phyloP scores from a whole-genome alignment of 2,797 vertebrate species.

The Pipistrellus kuhlii region DNA sequence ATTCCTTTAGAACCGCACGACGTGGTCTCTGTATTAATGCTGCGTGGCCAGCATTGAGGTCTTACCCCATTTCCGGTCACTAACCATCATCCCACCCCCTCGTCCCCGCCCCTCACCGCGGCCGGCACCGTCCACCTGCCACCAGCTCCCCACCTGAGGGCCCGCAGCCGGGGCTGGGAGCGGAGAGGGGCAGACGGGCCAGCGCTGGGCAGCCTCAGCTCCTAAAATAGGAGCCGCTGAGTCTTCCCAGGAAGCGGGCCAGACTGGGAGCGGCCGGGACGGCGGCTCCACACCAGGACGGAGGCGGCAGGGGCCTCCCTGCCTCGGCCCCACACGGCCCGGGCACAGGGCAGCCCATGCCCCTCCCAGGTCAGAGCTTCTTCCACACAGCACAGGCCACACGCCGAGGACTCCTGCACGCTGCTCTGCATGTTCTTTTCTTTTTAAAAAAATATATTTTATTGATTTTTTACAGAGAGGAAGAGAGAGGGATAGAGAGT shows the following conservation, averaged over 20 bases:
- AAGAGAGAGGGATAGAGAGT: too few relatives aligned
- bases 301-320: too few relatives aligned
- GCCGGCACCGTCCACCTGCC: rapidly evolving
- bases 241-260: conserved; percentile 4
- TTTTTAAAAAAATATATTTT: too few relatives aligned
- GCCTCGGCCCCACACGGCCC: too few relatives aligned
- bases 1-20: too few relatives aligned
- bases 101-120: rapidly evolving
- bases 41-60: rapidly evolving
- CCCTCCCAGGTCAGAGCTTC: not conserved
- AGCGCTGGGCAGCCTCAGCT: not conserved
- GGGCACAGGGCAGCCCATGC: not conserved
- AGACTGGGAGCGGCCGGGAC: not conserved
- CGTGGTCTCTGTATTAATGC: too few relatives aligned
- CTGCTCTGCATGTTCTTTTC: not conserved
- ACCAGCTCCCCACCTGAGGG: rapidly evolving
- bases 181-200: not conserved
- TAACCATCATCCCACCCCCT: rapidly evolving
- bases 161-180: not conserved
- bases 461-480: too few relatives aligned
- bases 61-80: too few relatives aligned
- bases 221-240: not conserved
- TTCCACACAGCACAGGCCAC: not conserved
- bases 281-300: not conserved
- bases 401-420: not conserved